Percentiles rank a stretch among this genome's conserved stretches.
These are phyloP conservation scores for Ia io DNA, from an alignment of 2,113 vertebrate genomes.

Conservation along the genomic window DNA sequence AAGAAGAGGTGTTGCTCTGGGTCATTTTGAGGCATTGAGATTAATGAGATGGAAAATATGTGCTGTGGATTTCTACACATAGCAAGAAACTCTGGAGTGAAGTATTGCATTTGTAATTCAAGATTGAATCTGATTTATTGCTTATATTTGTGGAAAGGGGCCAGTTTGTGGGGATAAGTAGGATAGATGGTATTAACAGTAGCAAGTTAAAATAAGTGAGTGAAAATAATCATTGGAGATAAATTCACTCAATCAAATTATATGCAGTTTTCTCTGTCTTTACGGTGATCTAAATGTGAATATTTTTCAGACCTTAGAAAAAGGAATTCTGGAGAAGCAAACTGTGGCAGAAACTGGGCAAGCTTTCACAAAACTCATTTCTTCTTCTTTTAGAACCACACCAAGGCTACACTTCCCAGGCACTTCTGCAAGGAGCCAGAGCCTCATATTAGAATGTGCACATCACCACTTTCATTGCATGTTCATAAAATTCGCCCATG, in stretches of 20 bases:
- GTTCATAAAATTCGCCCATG: neutral
- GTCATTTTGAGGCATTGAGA: conserved; percentile 5
- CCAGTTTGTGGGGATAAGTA: neutral
- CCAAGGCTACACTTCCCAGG: neutral
- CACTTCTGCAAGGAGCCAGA: neutral
- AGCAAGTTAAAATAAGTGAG: conserved; percentile 6
- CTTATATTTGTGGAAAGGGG: conserved; percentile 6
- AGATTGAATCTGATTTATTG: conserved; percentile 9
- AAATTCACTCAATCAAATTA: neutral
- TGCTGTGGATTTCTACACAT: conserved; percentile 37
- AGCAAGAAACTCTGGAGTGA: conserved; percentile 21
- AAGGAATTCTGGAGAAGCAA: neutral
- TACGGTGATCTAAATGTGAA: neutral
- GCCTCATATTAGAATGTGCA: fast-evolving
- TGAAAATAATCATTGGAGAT: neutral
- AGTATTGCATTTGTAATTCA: conserved; percentile 53
- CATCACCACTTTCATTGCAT: neutral
- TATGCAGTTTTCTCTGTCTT: neutral
- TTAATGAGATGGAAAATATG: conserved; percentile 48
- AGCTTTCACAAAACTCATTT: neutral
- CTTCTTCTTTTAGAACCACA: neutral
- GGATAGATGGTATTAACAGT: neutral
- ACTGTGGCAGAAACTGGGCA: neutral
- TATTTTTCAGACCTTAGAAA: neutral
- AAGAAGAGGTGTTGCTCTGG: conserved; percentile 9